A percentile compares a stretch with the other conserved stretches of the same genome.
Conservation (phyloP, 2,888 invertebrate species). For the Arge pagana region DNA sequence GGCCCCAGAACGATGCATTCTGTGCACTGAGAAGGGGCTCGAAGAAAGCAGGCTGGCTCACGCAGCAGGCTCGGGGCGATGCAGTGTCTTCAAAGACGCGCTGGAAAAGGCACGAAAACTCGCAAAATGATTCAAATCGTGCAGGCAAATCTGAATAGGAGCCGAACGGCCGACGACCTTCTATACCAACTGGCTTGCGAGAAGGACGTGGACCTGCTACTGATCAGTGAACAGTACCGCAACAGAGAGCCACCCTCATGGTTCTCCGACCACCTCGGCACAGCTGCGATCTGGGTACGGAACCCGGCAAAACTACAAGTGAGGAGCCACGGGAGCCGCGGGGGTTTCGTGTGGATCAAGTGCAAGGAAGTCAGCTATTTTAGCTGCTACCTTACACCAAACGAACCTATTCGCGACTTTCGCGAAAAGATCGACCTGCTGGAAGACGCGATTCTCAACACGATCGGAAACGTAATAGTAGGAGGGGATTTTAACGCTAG, state of each 20-base stretch:
- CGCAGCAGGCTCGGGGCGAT: neutral
- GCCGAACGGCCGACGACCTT: constrained; percentile 24
- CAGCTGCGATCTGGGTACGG: constrained; percentile 25
- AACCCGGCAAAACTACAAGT: constrained; percentile 3
- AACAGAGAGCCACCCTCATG: constrained; percentile 14
- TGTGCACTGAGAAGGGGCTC: constrained; percentile 16
- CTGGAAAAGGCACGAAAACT: constrained; percentile 10
- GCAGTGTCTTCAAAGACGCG: constrained; percentile 7
- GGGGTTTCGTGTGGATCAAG: constrained; percentile 24
- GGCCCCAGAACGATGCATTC: constrained; percentile 9
- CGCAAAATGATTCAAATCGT: constrained; percentile 9
- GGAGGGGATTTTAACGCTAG: constrained; percentile 23
- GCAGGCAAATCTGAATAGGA: constrained; percentile 29
- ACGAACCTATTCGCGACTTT: constrained; percentile 18
- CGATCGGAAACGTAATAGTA: neutral
- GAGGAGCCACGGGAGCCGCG: constrained; percentile 6
- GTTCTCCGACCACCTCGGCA: constrained; percentile 19
- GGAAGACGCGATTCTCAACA: constrained; percentile 1
- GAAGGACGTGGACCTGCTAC: constrained; percentile 16
- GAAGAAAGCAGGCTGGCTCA: neutral
- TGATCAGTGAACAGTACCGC: constrained; percentile 34
- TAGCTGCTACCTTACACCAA: constrained; percentile 26
- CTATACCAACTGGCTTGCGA: constrained; percentile 19
- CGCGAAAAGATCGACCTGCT: constrained; percentile 10
- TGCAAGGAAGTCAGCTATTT: constrained; percentile 7